Evolutionary conservation across 2,113 vertebrate species (phyloP).

Genomic region (Meriones unguiculatus): DNA sequence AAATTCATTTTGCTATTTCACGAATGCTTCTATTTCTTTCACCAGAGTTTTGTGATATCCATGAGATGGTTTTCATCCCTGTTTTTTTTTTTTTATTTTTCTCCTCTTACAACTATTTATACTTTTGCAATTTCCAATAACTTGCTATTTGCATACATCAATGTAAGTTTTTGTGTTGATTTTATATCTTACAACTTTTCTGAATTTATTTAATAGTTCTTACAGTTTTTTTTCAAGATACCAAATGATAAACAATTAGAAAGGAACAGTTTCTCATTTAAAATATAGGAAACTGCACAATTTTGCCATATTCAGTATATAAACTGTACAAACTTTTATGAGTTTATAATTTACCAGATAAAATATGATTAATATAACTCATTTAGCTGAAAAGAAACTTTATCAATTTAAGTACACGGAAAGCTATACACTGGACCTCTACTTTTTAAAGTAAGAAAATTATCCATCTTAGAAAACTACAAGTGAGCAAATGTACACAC

Average conservation of each 20-base stretch:
- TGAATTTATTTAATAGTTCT: neutral
- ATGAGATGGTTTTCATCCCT: neutral
- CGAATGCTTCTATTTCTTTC: neutral
- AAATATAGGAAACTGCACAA: constrained; percentile 99
- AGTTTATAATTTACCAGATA: constrained; percentile 99
- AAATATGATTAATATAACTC: constrained; percentile 96
- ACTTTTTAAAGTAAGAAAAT: constrained; percentile 94
- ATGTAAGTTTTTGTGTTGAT: neutral
- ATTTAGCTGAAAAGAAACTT: constrained; percentile 90
- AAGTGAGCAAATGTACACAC: constrained; percentile 92
- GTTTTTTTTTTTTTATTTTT: neutral
- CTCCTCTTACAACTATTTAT: neutral
- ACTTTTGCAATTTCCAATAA: neutral
- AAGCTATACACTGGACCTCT: constrained; percentile 92
- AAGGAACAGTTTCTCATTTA: constrained; percentile 98
- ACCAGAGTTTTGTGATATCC: neutral
- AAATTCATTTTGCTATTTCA: neutral
- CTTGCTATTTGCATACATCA: neutral
- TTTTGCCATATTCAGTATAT: constrained; percentile 99
- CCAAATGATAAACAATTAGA: constrained; percentile 94
- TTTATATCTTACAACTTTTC: neutral
- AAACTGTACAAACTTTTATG: constrained; percentile 99
- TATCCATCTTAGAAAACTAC: constrained; percentile 91
- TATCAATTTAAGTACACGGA: constrained; percentile 93
- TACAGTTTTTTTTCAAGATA: neutral